A percentile compares a stretch with the other conserved stretches of the same genome.
These are phyloP conservation scores for Mya arenaria DNA, from an alignment of 1,140 invertebrate species.

Conservation along the genomic window DNA sequence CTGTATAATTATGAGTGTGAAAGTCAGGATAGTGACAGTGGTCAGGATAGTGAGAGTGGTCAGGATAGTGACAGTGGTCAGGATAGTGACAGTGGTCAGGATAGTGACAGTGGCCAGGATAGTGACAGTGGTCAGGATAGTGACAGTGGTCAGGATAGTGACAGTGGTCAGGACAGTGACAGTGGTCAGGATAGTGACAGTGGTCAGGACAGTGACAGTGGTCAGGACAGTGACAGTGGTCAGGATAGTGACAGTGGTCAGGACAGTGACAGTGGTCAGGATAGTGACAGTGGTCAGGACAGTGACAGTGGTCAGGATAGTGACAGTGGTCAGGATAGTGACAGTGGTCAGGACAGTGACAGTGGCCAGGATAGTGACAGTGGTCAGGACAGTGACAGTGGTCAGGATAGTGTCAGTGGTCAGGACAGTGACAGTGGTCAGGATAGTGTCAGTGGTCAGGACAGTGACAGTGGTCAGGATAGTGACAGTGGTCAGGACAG, in stretches of 20 bases:
- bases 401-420: not conserved
- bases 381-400: not conserved
- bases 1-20: not conserved
- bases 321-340: not conserved
- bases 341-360: not conserved
- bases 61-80: not conserved
- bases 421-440: not conserved
- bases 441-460: not conserved
- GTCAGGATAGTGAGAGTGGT: not conserved
- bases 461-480: not conserved
- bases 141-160: not conserved
- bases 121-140: not conserved
- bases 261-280: not conserved
- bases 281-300: not conserved
- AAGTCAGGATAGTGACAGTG: not conserved
- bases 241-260: not conserved
- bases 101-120: not conserved
- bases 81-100: not conserved
- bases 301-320: not conserved
- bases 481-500: not conserved
- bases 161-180: not conserved
- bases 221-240: not conserved
- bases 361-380: not conserved
- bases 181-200: not conserved
- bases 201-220: not conserved